Evolutionary conservation across 2,797 vertebrate species (phyloP).

Genomic region (Nannoperca obscura): DNA sequence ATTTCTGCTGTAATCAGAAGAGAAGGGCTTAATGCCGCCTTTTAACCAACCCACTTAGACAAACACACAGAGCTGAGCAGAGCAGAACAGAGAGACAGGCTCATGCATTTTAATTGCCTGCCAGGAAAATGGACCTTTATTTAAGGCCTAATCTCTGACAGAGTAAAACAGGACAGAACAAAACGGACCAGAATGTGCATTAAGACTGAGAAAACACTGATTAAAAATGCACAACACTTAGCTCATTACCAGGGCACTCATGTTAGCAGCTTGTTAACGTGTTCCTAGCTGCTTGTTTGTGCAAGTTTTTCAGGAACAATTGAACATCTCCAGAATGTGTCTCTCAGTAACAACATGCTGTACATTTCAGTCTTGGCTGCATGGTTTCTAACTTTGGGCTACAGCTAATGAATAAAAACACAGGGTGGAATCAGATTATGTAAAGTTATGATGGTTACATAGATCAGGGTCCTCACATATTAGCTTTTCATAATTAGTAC

Average conservation of each 20-base stretch:
- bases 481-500: conserved; percentile 14
- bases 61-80: conserved; percentile 84
- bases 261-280: conserved; percentile 72
- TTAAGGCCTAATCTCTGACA: conserved; percentile 85
- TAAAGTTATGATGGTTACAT: conserved; percentile 22
- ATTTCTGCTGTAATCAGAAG: conserved; percentile 89
- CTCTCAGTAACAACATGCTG: conserved; percentile 27
- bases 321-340: conserved; percentile 35
- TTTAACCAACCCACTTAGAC: conserved; percentile 89
- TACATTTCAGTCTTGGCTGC: conserved; percentile 27
- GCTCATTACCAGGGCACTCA: conserved; percentile 67
- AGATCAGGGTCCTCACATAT: conserved; percentile 12
- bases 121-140: conserved; percentile 84
- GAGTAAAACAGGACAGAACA: conserved; percentile 78
- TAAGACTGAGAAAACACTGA: conserved; percentile 64
- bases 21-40: conserved; percentile 89
- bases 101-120: conserved; percentile 89
- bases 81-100: conserved; percentile 78
- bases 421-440: conserved; percentile 5
- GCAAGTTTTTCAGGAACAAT: conserved; percentile 42
- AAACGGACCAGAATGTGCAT: conserved; percentile 69
- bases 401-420: conserved; percentile 24
- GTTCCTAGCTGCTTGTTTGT: conserved; percentile 50
- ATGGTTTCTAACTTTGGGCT: conserved; percentile 19
- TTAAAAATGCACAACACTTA: conserved; percentile 69